Evolutionary conservation across 2,113 vertebrate genomes (phyloP).

Genomic region (Calyptomena viridis): DNA sequence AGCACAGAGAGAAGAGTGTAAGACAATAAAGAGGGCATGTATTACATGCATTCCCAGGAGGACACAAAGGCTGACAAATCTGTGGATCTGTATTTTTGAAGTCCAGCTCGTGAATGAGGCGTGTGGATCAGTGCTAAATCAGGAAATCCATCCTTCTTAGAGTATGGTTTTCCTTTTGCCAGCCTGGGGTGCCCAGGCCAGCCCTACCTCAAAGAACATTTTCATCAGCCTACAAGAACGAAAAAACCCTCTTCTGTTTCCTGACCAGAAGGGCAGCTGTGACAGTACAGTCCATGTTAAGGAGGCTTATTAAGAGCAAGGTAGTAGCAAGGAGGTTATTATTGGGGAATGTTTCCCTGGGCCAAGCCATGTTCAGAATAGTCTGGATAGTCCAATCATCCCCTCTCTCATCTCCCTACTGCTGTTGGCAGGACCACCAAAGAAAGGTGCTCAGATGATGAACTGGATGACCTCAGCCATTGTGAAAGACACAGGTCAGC

Average conservation of each 20-base stretch:
- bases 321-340: neutral
- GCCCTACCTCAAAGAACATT: neutral
- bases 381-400: neutral
- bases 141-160: neutral
- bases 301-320: neutral
- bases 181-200: neutral
- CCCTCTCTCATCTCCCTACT: neutral
- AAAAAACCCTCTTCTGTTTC: neutral
- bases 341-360: neutral
- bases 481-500: conserved; percentile 18
- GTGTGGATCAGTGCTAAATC: neutral
- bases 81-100: neutral
- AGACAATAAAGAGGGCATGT: neutral
- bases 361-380: neutral
- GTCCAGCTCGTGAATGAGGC: neutral
- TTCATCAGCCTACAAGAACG: neutral
- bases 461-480: neutral
- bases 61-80: neutral
- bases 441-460: neutral
- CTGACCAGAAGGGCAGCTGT: neutral
- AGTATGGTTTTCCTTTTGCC: neutral
- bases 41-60: neutral
- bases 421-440: neutral
- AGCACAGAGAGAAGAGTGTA: neutral
- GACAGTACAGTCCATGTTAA: neutral